phyloP scores from a whole-genome alignment of 2,113 vertebrate genomes.

The Lagopus muta region DNA sequence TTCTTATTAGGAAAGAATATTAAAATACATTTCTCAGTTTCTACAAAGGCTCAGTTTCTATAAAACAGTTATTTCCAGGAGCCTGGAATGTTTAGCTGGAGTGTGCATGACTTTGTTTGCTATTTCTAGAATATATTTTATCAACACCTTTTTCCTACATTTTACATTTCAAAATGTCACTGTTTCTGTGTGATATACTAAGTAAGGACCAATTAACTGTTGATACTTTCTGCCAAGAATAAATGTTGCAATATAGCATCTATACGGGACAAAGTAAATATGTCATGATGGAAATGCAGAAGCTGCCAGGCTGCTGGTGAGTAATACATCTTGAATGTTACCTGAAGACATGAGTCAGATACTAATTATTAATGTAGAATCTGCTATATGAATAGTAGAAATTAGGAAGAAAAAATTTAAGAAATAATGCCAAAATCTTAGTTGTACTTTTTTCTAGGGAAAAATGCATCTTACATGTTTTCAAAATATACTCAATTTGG shows the following conservation, averaged over 20 bases:
- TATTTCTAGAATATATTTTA: constrained; percentile 72
- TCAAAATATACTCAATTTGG: neutral
- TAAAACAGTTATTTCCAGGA: constrained; percentile 23
- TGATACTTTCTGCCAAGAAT: constrained; percentile 69
- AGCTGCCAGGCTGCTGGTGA: constrained; percentile 51
- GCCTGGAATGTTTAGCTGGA: constrained; percentile 20
- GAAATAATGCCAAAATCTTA: neutral
- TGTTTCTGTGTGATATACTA: constrained; percentile 67
- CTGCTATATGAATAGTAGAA: constrained; percentile 1
- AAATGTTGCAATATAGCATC: constrained; percentile 31
- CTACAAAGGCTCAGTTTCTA: neutral
- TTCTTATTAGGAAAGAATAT: neutral
- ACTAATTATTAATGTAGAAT: constrained; percentile 34
- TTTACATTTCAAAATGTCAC: constrained; percentile 68
- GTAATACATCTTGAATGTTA: constrained; percentile 53
- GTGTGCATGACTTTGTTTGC: constrained; percentile 49
- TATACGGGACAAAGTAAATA: constrained; percentile 54
- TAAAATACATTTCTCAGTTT: neutral
- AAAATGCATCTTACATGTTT: neutral
- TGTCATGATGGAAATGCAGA: constrained; percentile 26
- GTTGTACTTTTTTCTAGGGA: neutral
- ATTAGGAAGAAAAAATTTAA: neutral
- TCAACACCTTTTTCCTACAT: constrained; percentile 61
- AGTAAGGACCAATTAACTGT: constrained; percentile 69
- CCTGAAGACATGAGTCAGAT: constrained; percentile 55